These are phyloP conservation scores for Amniataba percoides DNA, from an alignment of 2,797 vertebrate species.

Conservation along the genomic window DNA sequence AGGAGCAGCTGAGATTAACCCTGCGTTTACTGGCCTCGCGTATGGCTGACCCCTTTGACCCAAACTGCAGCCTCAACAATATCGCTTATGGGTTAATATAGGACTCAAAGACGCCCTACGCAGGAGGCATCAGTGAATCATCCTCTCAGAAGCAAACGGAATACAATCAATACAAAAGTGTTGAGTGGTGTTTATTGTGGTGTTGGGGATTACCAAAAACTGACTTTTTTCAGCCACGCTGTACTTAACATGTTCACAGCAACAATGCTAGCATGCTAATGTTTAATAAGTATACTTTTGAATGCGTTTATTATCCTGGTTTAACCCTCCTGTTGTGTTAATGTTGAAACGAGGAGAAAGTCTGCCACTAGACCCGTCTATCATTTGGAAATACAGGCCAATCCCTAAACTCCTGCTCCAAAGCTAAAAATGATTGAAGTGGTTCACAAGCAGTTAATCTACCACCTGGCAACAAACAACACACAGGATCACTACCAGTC, in stretches of 20 bases:
- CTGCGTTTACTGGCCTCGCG: constrained; percentile 61
- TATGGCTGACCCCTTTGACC: constrained; percentile 70
- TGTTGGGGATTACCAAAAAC: constrained; percentile 22
- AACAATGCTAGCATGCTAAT: not conserved
- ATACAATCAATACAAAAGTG: constrained; percentile 42
- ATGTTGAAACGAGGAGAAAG: no score
- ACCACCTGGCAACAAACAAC: no score
- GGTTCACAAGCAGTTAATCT: no score
- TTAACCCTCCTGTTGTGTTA: no score
- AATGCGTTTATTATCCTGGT: no score
- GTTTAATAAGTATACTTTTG: not conserved
- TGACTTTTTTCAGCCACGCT: constrained; percentile 15
- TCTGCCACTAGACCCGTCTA: no score
- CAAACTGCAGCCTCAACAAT: constrained; percentile 51
- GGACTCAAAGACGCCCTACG: constrained; percentile 38
- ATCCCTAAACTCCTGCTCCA: no score
- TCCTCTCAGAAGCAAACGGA: constrained; percentile 16
- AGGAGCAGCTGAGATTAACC: constrained; percentile 76
- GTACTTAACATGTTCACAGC: not conserved
- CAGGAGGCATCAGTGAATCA: constrained; percentile 47
- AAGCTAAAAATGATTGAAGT: no score
- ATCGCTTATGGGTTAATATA: constrained; percentile 62
- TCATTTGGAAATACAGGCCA: no score
- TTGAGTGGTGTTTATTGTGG: constrained; percentile 4
- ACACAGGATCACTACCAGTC: no score